A percentile compares a stretch with the other conserved stretches of the same genome.
Evolutionary conservation across 2,113 vertebrate genomes (phyloP).

Genomic region (Microtus oregoni): DNA sequence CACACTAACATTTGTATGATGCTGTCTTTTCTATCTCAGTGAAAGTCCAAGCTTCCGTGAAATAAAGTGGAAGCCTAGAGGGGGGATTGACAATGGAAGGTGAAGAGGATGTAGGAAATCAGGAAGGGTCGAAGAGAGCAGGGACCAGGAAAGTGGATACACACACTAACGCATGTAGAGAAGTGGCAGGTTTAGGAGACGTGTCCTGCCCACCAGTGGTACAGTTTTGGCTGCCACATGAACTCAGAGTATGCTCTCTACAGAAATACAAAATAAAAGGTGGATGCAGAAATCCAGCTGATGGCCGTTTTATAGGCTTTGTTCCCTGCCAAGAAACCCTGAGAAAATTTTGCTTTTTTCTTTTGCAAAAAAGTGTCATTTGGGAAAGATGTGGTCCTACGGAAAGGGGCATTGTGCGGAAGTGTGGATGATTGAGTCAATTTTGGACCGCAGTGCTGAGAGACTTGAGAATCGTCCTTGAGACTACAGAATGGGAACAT

Average conservation of each 20-base stretch:
- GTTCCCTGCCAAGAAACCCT: neutral
- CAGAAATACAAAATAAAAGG: neutral
- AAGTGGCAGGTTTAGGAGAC: neutral
- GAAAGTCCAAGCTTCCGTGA: neutral
- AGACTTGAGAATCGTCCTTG: neutral
- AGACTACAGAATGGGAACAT: neutral
- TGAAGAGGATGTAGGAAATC: neutral
- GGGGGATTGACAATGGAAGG: neutral
- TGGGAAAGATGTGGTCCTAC: neutral
- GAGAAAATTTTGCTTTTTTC: neutral
- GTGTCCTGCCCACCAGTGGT: neutral
- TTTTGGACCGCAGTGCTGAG: neutral
- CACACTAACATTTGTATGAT: neutral
- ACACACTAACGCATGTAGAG: too few relatives aligned
- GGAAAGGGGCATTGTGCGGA: neutral
- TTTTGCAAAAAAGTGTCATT: neutral
- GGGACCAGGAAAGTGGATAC: too few relatives aligned
- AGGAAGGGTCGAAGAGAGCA: neutral
- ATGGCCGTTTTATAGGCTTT: neutral
- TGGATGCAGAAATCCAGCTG: neutral
- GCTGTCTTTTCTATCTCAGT: neutral
- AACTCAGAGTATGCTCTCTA: neutral
- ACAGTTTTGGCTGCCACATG: accelerated
- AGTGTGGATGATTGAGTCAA: neutral
- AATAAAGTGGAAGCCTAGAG: neutral